phyloP scores from a whole-genome alignment of 2,113 vertebrate species.

The Chiloscyllium plagiosum region DNA sequence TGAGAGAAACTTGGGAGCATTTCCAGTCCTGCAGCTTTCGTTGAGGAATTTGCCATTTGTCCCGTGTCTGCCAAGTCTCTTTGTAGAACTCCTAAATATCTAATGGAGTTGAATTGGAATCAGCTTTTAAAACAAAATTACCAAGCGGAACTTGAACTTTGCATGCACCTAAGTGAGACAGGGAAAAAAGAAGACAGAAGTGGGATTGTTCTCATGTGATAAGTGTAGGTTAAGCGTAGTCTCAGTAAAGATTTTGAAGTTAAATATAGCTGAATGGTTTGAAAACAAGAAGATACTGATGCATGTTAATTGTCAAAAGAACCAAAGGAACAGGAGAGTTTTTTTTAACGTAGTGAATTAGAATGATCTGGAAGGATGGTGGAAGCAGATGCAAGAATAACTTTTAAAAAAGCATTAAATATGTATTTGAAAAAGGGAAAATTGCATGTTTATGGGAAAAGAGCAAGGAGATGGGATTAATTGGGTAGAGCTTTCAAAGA shows the following conservation, averaged over 20 bases:
- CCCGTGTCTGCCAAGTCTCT: neutral
- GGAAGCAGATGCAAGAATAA: neutral
- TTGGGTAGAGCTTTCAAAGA: neutral
- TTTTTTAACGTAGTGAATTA: neutral
- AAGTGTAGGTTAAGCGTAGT: neutral
- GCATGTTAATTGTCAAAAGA: neutral
- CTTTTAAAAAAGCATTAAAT: neutral
- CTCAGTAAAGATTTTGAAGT: neutral
- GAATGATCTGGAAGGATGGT: neutral
- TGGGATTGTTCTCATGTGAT: neutral
- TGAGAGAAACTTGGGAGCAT: neutral
- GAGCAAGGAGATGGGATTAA: too few species aligned
- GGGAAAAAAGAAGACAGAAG: neutral
- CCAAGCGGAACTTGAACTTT: neutral
- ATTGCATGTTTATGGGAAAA: too few species aligned
- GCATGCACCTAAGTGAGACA: neutral
- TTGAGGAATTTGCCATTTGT: neutral
- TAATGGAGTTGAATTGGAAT: neutral
- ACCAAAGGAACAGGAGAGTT: neutral
- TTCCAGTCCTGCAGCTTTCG: neutral
- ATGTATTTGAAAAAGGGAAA: too few species aligned
- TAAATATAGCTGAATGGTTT: neutral
- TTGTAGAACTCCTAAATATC: neutral
- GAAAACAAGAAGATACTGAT: neutral
- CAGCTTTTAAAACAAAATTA: neutral